Evolutionary conservation across 2,113 vertebrate genomes (phyloP), one percentile per base, ranked within the genome.

Genomic region (Fregetta grallaria): DNA sequence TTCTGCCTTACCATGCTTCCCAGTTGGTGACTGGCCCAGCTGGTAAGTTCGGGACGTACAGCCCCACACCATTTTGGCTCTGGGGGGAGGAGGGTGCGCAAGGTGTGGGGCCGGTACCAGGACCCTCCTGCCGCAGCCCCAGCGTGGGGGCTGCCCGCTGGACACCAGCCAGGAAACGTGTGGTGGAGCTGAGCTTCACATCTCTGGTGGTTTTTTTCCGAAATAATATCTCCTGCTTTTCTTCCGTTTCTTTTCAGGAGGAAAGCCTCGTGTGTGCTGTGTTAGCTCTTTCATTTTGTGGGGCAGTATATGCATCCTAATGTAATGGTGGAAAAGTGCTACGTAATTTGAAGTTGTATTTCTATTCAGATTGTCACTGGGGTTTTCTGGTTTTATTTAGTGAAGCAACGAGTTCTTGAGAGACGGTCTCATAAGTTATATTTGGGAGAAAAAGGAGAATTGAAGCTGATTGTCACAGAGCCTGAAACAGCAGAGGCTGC

Each of bases 351-450:
- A 70, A 79, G 47, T 27, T 53, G 3, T 38, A 11, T n/a, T 85
- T 72, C 73, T 34, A 0, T 78, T 67, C n/a, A 62, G 38, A 29
- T 65, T 79, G 55, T 86, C 47, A 56, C 49, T 44, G 40, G 7
- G 11, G 0, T 40, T 73, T 62, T 88, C 55, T 47, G 1, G 15
- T 94, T 97, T 55, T 42, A 3, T 95, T 89, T 92, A 99, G 99
- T 98, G 56, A 98, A 98, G 80, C 93, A 97, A 65, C 96, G 67
- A 7, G 99, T 99, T 92, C 96, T 99, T 74, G 44, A 68, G 34
- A 99, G 97, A 91, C 29, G 77, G 22, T 55, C 8, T 13, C 99
- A 99, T 53, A 92, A 98, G 68, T 86, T 99, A 58, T 52, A 13
- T 30, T 59, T 98, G 88, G 88, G 72, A 74, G 90, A 85, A 40